Conservation (phyloP, 1,140 invertebrate genomes). For the Drosophila ogumai region DNA sequence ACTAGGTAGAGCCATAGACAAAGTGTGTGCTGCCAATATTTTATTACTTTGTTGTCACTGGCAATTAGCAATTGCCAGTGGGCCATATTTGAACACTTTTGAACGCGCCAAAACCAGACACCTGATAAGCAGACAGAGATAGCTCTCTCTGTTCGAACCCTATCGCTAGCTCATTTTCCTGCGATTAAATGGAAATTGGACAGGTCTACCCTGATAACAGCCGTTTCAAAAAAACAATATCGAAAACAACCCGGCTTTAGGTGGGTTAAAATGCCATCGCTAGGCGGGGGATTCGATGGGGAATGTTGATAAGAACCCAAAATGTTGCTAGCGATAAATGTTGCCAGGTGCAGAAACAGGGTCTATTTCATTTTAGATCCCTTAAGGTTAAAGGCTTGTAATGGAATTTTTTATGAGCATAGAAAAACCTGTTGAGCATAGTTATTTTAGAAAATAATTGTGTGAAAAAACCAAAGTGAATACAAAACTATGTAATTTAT, state of each 20-base stretch:
- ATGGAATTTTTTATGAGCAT: neutral
- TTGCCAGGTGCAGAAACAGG: conserved; percentile 2
- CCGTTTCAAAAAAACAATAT: conserved; percentile 24
- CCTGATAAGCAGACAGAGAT: conserved; percentile 44
- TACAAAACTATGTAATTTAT: neutral
- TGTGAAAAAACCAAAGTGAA: neutral
- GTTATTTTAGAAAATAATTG: neutral
- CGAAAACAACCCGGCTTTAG: conserved; percentile 26
- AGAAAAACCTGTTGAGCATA: neutral
- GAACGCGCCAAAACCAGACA: conserved; percentile 33
- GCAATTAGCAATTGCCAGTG: conserved; percentile 25
- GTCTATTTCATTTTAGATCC: neutral
- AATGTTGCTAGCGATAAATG: conserved; percentile 30
- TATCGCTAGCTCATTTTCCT: conserved; percentile 18
- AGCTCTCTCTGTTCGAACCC: conserved; percentile 9
- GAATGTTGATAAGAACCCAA: conserved; percentile 15
- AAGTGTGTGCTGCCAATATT: conserved; percentile 38
- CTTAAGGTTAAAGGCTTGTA: neutral
- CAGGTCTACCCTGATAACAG: conserved; percentile 25
- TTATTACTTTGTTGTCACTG: conserved; percentile 41
- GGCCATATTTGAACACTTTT: conserved; percentile 39
- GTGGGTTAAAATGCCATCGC: conserved; percentile 36
- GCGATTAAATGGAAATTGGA: conserved; percentile 25
- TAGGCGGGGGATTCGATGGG: conserved; percentile 26
- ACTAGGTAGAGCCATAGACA: conserved; percentile 1